Conservation (phyloP, 2,888 invertebrate genomes). For the Eupithecia subfuscata region DNA sequence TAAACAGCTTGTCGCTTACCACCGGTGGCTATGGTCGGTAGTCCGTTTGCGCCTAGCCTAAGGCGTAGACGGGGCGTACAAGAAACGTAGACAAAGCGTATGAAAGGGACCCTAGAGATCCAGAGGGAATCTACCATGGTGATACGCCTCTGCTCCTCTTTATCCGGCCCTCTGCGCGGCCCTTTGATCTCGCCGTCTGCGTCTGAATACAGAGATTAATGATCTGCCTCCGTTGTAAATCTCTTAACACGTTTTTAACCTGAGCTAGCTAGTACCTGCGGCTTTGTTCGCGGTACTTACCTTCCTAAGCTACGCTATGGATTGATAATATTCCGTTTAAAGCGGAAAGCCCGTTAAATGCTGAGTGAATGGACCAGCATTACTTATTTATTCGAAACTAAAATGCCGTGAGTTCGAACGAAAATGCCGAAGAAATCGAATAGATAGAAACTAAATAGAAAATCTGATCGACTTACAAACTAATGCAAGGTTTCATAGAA, state of each 20-base stretch:
- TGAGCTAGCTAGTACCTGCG: conserved; percentile 28
- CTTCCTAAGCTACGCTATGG: not conserved
- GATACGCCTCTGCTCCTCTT: conserved; percentile 20
- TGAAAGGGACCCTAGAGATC: not conserved
- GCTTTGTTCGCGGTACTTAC: conserved; percentile 8
- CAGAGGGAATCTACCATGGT: not conserved
- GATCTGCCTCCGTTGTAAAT: conserved; percentile 49
- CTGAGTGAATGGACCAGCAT: not conserved
- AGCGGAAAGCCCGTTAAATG: not conserved
- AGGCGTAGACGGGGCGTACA: not conserved
- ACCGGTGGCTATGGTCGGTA: no score
- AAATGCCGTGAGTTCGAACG: not conserved
- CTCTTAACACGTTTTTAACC: conserved; percentile 57
- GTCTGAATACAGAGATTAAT: conserved; percentile 44
- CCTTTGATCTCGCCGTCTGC: conserved; percentile 53
- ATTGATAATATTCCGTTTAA: not conserved
- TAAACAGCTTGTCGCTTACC: no score
- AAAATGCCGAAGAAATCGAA: not conserved
- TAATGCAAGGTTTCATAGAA: no score
- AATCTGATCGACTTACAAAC: no score
- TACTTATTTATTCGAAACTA: not conserved
- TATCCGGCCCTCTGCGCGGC: conserved; percentile 37
- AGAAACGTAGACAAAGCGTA: not conserved
- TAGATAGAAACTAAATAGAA: not conserved
- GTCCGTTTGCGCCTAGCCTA: no score